Percentiles rank a stretch among this genome's conserved stretches.
Conservation (phyloP, 2,113 vertebrate genomes). For the Forbesichthys agassizii region DNA sequence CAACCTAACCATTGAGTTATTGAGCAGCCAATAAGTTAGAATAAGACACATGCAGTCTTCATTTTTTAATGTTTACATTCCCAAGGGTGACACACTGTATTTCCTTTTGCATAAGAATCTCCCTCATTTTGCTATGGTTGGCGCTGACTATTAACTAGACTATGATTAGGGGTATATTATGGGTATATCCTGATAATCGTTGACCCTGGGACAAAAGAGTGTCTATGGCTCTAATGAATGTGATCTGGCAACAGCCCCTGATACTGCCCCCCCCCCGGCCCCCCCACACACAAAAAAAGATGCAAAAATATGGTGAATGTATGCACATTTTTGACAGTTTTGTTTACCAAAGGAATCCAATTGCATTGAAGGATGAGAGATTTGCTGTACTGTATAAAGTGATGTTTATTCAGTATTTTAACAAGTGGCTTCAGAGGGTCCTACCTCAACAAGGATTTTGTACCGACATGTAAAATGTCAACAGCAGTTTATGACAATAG, state of each 20-base stretch:
- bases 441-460: constrained; percentile 83
- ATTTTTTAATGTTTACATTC: constrained; percentile 79
- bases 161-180: constrained; percentile 31
- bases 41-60: constrained; percentile 23
- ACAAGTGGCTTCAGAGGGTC: constrained; percentile 82
- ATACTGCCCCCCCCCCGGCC: constrained; percentile 52
- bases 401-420: constrained; percentile 83
- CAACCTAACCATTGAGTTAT: constrained; percentile 36
- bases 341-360: constrained; percentile 83
- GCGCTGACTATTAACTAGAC: constrained; percentile 35
- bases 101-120: constrained; percentile 47
- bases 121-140: constrained; percentile 37
- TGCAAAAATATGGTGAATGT: constrained; percentile 83
- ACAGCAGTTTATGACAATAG: constrained; percentile 82
- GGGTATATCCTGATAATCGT: constrained; percentile 12
- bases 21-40: constrained; percentile 27
- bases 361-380: constrained; percentile 74
- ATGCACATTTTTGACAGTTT: constrained; percentile 79
- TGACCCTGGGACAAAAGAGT: background rate
- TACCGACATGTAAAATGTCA: constrained; percentile 81
- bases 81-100: constrained; percentile 80
- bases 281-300: constrained; percentile 52
- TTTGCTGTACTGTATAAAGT: constrained; percentile 82
- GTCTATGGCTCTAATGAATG: constrained; percentile 73
- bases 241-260: constrained; percentile 50